Percentiles rank a stretch among this genome's conserved stretches.
phyloP scores from a whole-genome alignment of 2,888 invertebrate species.

The Sipha maydis region DNA sequence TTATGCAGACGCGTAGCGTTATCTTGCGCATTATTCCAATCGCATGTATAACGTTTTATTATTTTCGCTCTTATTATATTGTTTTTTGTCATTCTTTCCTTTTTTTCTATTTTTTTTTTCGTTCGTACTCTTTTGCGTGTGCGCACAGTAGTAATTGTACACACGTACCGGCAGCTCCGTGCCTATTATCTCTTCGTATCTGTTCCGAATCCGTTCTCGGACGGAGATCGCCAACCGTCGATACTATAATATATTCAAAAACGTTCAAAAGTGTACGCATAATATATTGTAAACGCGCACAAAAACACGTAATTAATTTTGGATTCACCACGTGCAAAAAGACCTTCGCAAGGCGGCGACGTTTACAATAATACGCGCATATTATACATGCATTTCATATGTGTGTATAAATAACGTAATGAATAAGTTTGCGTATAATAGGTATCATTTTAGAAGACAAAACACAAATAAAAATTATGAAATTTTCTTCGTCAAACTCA shows the following conservation, averaged over 20 bases:
- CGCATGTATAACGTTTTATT: constrained; percentile 5
- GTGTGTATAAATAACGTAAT: not conserved
- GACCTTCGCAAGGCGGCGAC: constrained; percentile 16
- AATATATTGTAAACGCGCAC: not conserved
- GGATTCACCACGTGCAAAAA: constrained; percentile 19
- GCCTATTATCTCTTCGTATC: not conserved
- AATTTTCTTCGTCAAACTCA: not conserved
- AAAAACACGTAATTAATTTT: constrained; percentile 23
- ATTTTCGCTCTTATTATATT: constrained; percentile 22
- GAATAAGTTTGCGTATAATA: not conserved
- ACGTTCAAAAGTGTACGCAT: constrained; percentile 15
- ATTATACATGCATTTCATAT: not conserved
- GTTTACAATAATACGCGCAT: not conserved
- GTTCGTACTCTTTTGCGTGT: not conserved
- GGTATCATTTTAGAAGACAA: not conserved
- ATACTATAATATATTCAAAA: constrained; percentile 32
- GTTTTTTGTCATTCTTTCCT: not conserved
- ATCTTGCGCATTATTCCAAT: not conserved
- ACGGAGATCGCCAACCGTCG: constrained; percentile 18
- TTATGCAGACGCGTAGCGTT: constrained; percentile 3
- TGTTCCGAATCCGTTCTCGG: not conserved
- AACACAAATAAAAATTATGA: not conserved
- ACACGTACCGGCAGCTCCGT: not conserved
- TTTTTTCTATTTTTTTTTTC: not conserved
- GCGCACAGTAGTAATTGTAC: constrained; percentile 16